Evolutionary conservation across 2,888 invertebrate species (phyloP), one percentile per base, ranked within the genome.

Genomic region (Amorpha juglandis): DNA sequence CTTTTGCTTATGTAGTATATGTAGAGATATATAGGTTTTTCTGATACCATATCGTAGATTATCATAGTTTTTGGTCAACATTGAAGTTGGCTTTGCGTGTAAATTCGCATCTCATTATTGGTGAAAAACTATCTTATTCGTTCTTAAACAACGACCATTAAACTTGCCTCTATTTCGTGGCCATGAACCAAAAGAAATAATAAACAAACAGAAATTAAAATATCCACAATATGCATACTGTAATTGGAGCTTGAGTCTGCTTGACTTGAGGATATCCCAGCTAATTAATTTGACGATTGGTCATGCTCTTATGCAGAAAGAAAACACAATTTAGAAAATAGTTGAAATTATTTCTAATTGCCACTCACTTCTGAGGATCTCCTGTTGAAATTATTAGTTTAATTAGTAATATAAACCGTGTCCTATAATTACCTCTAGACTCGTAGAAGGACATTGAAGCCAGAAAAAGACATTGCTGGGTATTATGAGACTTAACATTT

Each of bases 241-340:
- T 19, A 58, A 58, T 58, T 42, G 19, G 58, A 11, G 42, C 19
- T 42, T 38, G 42, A 21, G 12, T 38, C 19, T 19, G 42, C 38
- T 42, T 38, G 42, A 21, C 19, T 42, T 42, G 38, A 42, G 58
- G 58, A 38, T 19, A 58, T 19, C 12, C 16, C 38, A 38, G 42
- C 42, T 42, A 38, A 58, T 58, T 38, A 58, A 38, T 58, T 35
- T 58, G 16, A 35, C 8, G 4, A 35, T 55, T 38, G 35, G 38
- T 58, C 58, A 58, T 42, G 42, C 58, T 58, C 19, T 58, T 58
- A 58, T 19, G 58, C 11, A 12, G 12, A 58, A 19, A 42, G 58
- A 42, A 58, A 58, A 19, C 6, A 11, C 50, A 47, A 27, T 27
- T 47, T n/a, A n/a, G 16, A n/a, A n/a, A 16, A 16, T 7, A n/a